Conservation (phyloP, 2,797 vertebrate species). For the Lithobates sylvaticus region DNA sequence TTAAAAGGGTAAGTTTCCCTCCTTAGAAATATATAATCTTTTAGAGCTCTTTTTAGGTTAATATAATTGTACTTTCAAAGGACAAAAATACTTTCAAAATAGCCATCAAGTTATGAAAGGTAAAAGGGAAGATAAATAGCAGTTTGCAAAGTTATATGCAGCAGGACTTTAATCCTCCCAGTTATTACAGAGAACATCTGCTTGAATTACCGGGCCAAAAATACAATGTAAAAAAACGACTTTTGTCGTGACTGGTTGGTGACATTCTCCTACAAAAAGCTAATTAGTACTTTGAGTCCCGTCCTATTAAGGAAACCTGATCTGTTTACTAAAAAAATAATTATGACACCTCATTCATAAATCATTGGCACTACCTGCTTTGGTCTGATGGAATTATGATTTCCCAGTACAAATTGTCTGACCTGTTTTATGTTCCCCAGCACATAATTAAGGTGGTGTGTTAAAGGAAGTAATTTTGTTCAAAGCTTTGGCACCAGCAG, state of each 20-base stretch:
- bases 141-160: conserved; percentile 86
- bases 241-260: conserved; percentile 86
- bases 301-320: conserved; percentile 87
- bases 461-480: conserved; percentile 95
- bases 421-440: conserved; percentile 92
- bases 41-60: not conserved
- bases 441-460: conserved; percentile 94
- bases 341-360: conserved; percentile 92
- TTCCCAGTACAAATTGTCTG: conserved; percentile 93
- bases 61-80: conserved; percentile 21
- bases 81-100: conserved; percentile 12
- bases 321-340: conserved; percentile 85
- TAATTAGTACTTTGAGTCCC: conserved; percentile 93
- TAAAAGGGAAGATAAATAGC: conserved; percentile 78
- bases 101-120: conserved; percentile 69
- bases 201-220: conserved; percentile 89
- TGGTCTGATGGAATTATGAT: conserved; percentile 94
- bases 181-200: conserved; percentile 84
- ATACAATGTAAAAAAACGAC: conserved; percentile 82
- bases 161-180: conserved; percentile 83
- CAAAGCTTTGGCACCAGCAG: conserved; percentile 88
- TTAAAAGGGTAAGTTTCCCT: no score
- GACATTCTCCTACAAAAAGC: conserved; percentile 86
- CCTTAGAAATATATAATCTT: not conserved
- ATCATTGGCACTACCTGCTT: conserved; percentile 90